A percentile compares a stretch with the other conserved stretches of the same genome.
These are phyloP conservation scores for Anableps anableps DNA, from an alignment of 2,797 vertebrate genomes.

Conservation along the genomic window DNA sequence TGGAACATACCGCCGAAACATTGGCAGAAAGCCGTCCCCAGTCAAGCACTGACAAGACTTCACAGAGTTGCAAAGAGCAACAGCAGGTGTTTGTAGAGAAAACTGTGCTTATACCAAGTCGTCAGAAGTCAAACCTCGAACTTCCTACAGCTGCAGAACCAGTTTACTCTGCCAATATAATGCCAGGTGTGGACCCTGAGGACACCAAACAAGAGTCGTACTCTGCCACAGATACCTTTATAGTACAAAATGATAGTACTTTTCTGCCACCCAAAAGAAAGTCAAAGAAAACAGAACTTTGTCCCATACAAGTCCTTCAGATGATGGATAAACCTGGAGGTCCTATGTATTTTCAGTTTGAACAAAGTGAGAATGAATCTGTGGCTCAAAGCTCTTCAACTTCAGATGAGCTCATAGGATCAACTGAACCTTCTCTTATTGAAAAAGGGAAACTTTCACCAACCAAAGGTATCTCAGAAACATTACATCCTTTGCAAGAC, in stretches of 20 bases:
- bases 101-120: slow-evolving; percentile 16
- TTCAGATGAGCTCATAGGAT: background rate
- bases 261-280: slow-evolving; percentile 46
- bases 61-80: background rate
- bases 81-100: slow-evolving; percentile 5
- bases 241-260: slow-evolving; percentile 1
- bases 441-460: slow-evolving; percentile 21
- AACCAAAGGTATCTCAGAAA: slow-evolving; percentile 24
- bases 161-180: background rate
- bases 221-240: background rate
- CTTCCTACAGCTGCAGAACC: slow-evolving; percentile 11
- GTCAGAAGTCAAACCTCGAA: slow-evolving; percentile 28
- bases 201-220: slow-evolving; percentile 17
- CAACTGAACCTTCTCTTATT: background rate
- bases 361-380: slow-evolving; percentile 14
- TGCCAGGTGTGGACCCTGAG: background rate
- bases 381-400: background rate
- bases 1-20: slow-evolving; percentile 3
- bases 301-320: background rate
- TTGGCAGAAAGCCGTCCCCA: background rate
- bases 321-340: background rate
- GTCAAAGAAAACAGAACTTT: slow-evolving; percentile 34
- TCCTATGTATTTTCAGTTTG: background rate
- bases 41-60: background rate
- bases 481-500: background rate